Evolutionary conservation across 1,140 invertebrate species (phyloP).

Genomic region (Solenopsis fugax): DNA sequence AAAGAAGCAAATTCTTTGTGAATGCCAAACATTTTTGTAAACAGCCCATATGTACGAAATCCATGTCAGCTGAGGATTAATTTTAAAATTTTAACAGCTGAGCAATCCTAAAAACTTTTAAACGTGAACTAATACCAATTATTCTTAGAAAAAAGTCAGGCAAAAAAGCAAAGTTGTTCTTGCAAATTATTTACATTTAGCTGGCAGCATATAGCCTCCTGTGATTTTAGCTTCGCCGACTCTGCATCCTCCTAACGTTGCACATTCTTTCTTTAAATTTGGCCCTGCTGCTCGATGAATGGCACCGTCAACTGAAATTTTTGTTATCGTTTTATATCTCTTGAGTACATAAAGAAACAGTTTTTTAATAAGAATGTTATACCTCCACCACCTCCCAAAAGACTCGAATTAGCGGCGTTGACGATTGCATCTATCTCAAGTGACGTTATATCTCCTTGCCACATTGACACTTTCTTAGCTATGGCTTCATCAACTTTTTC

Average conservation of each 20-base stretch:
- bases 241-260: constrained; percentile 90
- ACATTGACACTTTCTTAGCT: constrained; percentile 90
- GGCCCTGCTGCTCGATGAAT: constrained; percentile 93
- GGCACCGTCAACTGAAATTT: constrained; percentile 91
- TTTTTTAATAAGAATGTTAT: constrained; percentile 39
- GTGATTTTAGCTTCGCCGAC: constrained; percentile 94
- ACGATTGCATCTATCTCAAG: constrained; percentile 96
- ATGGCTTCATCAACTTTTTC: constrained; percentile 85
- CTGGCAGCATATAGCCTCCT: constrained; percentile 92
- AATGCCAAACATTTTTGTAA: no score
- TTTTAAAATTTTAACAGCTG: no score
- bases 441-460: constrained; percentile 94
- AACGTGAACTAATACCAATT: no score
- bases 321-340: constrained; percentile 5
- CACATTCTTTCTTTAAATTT: constrained; percentile 91
- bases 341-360: background rate
- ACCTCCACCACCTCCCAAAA: constrained; percentile 94
- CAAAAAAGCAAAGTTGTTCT: background rate
- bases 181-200: constrained; percentile 89
- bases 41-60: no score
- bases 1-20: no score
- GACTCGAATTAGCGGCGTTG: constrained; percentile 94
- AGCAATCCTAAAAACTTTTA: no score
- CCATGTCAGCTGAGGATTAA: no score
- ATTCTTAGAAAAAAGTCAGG: no score